Conservation (phyloP, 2,113 vertebrate genomes). For the Chascanopsetta lugubris region DNA sequence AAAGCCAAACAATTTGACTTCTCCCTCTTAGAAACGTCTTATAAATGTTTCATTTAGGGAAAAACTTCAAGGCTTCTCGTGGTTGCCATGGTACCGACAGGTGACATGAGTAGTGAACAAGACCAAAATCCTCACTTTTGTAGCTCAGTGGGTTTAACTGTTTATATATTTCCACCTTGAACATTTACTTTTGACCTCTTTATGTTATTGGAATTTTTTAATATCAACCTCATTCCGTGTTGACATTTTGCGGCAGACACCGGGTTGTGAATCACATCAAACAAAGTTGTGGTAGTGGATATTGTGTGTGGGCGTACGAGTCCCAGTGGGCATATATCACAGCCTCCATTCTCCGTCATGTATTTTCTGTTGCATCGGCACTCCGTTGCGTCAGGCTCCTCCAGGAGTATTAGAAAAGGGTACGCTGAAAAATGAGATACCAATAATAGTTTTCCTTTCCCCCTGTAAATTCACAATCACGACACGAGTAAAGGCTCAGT, state of each 20-base stretch:
- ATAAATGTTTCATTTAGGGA: too few species aligned
- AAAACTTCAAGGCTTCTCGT: too few species aligned
- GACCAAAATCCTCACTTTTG: background rate
- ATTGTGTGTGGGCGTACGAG: constrained; percentile 14
- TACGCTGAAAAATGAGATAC: constrained; percentile 65
- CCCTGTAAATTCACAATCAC: constrained; percentile 23
- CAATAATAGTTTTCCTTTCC: constrained; percentile 67
- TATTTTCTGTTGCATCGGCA: constrained; percentile 13
- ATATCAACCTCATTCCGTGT: constrained; percentile 42
- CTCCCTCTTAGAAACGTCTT: too few species aligned
- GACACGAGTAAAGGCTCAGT: background rate
- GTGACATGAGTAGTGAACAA: too few species aligned
- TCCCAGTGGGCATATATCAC: background rate
- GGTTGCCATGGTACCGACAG: too few species aligned
- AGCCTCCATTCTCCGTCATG: background rate
- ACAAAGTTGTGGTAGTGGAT: constrained; percentile 19
- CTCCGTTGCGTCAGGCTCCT: constrained; percentile 1
- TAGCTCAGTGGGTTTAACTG: background rate
- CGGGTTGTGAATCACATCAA: constrained; percentile 36
- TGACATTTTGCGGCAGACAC: constrained; percentile 51
- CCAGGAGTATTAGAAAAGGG: constrained; percentile 27
- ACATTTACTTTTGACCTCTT: constrained; percentile 22
- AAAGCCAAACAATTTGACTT: too few species aligned
- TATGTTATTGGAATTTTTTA: constrained; percentile 48
- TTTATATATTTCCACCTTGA: background rate